These are phyloP conservation scores for Labeo catla DNA, from an alignment of 2,113 vertebrate species.

Conservation along the genomic window DNA sequence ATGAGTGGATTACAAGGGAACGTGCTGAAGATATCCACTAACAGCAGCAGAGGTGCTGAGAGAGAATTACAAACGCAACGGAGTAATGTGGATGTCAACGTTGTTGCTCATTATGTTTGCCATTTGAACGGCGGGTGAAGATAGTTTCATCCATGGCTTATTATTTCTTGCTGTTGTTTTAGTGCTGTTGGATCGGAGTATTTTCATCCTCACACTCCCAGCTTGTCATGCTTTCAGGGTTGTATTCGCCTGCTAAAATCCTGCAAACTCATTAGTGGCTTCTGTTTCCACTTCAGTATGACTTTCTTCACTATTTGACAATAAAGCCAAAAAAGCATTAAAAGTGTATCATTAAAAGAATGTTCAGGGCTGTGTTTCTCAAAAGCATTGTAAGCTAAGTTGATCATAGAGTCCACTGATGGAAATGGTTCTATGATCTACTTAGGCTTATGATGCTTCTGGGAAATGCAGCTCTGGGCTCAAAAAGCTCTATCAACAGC, in stretches of 20 bases:
- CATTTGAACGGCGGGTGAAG: neutral
- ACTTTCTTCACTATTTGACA: conserved; percentile 23
- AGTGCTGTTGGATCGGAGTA: neutral
- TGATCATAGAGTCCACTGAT: no score
- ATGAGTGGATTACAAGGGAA: conserved; percentile 18
- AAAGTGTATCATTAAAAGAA: neutral
- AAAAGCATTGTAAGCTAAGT: no score
- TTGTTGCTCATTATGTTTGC: neutral
- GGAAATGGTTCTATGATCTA: no score
- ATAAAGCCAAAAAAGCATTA: conserved; percentile 27
- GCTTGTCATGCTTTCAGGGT: neutral
- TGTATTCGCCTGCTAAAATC: neutral
- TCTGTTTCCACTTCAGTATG: neutral
- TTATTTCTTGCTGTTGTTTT: neutral
- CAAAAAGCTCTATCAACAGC: neutral
- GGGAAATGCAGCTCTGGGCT: neutral
- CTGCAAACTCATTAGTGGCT: conserved; percentile 16
- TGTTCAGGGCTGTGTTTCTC: neutral
- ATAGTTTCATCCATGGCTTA: neutral
- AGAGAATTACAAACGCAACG: conserved; percentile 14
- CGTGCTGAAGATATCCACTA: neutral
- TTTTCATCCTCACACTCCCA: neutral
- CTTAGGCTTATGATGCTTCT: no score
- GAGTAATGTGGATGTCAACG: neutral
- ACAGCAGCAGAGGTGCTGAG: conserved; percentile 26